Evolutionary conservation across 2,888 invertebrate genomes (phyloP).

Genomic region (Spialia ferax): DNA sequence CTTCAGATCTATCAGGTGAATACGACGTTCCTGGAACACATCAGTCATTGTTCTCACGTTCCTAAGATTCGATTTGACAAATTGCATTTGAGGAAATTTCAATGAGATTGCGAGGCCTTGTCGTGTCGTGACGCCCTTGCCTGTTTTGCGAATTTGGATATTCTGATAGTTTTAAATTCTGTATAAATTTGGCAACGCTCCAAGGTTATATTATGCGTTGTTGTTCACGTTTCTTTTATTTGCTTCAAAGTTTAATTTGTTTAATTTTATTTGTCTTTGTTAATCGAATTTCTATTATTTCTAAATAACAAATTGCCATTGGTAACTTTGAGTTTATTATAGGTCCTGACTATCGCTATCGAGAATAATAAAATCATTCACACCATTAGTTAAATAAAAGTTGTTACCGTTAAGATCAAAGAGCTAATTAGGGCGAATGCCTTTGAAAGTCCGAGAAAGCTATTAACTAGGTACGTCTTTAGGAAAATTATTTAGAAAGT

Average conservation of each 20-base stretch:
- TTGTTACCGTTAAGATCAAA: slow-evolving; percentile 16
- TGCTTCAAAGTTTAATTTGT: too few relatives aligned
- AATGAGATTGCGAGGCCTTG: slow-evolving; percentile 6
- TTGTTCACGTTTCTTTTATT: neutral
- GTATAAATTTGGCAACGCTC: neutral
- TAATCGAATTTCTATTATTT: neutral
- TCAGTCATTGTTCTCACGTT: slow-evolving; percentile 25
- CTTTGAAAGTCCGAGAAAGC: slow-evolving; percentile 35
- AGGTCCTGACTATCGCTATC: neutral
- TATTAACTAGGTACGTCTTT: slow-evolving; percentile 29
- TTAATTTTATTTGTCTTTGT: neutral
- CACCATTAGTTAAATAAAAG: neutral
- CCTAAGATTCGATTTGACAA: slow-evolving; percentile 29
- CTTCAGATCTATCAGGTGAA: neutral
- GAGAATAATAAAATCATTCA: neutral
- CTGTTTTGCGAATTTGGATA: slow-evolving; percentile 1
- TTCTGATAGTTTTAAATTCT: neutral
- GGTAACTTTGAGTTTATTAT: too few relatives aligned
- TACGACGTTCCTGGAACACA: slow-evolving; percentile 24
- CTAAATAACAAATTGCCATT: neutral
- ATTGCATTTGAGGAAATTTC: slow-evolving; percentile 19
- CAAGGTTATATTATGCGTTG: neutral
- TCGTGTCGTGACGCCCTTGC: neutral
- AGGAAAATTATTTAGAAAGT: slow-evolving; percentile 38
- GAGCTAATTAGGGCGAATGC: slow-evolving; percentile 30